phyloP scores from a whole-genome alignment of 2,113 vertebrate species.

The Rhinichthys klamathensis region DNA sequence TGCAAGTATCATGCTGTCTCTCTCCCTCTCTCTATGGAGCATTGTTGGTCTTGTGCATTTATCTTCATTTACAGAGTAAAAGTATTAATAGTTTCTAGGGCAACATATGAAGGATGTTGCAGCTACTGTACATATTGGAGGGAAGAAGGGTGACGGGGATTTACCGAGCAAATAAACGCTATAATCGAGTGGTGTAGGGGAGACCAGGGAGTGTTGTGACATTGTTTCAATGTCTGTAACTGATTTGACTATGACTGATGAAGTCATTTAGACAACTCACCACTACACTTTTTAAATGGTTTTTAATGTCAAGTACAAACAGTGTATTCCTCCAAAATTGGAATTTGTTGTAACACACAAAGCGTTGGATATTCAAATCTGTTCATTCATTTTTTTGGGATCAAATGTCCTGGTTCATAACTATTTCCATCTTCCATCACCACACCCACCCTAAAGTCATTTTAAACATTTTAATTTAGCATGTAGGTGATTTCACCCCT shows the following conservation, averaged over 20 bases:
- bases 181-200: slow-evolving; percentile 37
- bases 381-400: no score
- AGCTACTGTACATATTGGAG: slow-evolving; percentile 50
- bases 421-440: not conserved
- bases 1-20: slow-evolving; percentile 17
- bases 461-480: not conserved
- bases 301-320: not conserved
- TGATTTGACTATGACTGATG: not conserved
- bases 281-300: not conserved
- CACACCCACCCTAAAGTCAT: not conserved
- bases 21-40: slow-evolving; percentile 49
- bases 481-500: not conserved
- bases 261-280: not conserved
- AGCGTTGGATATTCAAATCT: no score
- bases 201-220: not conserved
- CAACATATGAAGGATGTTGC: slow-evolving; percentile 59
- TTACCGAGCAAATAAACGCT: slow-evolving; percentile 46
- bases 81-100: slow-evolving; percentile 70
- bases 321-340: no score
- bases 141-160: slow-evolving; percentile 22
- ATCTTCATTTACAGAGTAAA: slow-evolving; percentile 72
- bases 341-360: no score
- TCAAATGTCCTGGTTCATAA: not conserved
- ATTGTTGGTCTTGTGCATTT: slow-evolving; percentile 65
- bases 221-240: not conserved